Evolutionary conservation across 2,888 invertebrate species (phyloP).

Genomic region (Metallyticus violacea): DNA sequence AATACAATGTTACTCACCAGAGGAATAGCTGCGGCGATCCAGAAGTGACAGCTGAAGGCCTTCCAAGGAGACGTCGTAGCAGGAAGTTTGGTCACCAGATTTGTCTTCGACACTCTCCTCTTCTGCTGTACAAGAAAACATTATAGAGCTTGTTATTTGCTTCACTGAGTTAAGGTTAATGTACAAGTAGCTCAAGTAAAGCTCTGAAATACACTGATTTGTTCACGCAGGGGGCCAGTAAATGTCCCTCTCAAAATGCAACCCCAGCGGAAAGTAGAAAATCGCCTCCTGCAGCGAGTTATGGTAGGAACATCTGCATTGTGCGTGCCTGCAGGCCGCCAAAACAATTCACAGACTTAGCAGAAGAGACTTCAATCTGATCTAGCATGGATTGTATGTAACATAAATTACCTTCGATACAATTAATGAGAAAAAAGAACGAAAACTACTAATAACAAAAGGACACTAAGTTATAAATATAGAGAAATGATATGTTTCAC

Average conservation of each 20-base stretch:
- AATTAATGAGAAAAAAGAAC: too few species aligned
- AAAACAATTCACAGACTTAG: too few species aligned
- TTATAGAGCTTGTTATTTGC: too few species aligned
- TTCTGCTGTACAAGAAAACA: neutral
- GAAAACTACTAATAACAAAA: too few species aligned
- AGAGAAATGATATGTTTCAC: too few species aligned
- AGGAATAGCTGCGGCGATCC: conserved; percentile 14
- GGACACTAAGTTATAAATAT: too few species aligned
- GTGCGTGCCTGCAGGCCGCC: neutral
- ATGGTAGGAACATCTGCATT: neutral
- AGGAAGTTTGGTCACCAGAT: neutral
- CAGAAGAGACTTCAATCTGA: too few species aligned
- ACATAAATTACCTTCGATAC: too few species aligned
- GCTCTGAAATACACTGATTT: neutral
- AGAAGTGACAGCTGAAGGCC: conserved; percentile 26
- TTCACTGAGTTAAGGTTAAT: neutral
- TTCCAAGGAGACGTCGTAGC: conserved; percentile 28
- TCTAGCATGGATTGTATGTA: too few species aligned
- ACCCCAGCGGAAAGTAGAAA: neutral
- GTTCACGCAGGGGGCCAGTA: neutral
- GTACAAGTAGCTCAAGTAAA: neutral
- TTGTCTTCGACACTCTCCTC: neutral
- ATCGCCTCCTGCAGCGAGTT: neutral
- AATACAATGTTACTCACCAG: neutral
- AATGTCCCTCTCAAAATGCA: neutral